phyloP scores from a whole-genome alignment of 1,140 invertebrate genomes.

The Drosophila kohkoa region DNA sequence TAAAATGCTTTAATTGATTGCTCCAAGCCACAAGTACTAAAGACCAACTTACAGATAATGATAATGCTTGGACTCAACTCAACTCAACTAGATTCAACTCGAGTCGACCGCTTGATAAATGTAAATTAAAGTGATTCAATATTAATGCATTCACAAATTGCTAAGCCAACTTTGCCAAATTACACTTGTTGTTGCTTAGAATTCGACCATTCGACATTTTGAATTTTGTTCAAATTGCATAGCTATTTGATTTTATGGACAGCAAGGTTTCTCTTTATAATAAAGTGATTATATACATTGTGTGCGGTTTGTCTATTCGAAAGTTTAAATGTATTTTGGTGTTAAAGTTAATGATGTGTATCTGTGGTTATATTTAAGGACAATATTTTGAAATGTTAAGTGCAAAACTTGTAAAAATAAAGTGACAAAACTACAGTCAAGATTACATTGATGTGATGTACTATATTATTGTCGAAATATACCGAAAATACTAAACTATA shows the following conservation, averaged over 20 bases:
- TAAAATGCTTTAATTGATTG: conserved; percentile 56
- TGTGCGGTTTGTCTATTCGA: neutral
- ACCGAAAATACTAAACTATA: no score
- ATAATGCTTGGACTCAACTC: neutral
- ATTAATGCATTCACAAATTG: conserved; percentile 19
- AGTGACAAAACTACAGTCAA: no score
- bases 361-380: neutral
- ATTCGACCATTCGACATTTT: neutral
- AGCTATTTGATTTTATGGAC: no score
- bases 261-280: no score
- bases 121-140: conserved; percentile 18
- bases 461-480: no score
- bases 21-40: conserved; percentile 3
- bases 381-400: no score
- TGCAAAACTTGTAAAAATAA: no score
- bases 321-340: neutral
- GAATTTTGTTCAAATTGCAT: neutral
- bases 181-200: neutral
- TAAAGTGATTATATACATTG: no score
- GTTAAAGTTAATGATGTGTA: neutral
- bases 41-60: conserved; percentile 16
- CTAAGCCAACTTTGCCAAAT: conserved; percentile 6
- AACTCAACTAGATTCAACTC: no score
- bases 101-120: conserved; percentile 7
- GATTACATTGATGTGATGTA: no score